These are phyloP conservation scores for Epirrhoe tristata DNA, from an alignment of 2,888 invertebrate species.

Conservation along the genomic window DNA sequence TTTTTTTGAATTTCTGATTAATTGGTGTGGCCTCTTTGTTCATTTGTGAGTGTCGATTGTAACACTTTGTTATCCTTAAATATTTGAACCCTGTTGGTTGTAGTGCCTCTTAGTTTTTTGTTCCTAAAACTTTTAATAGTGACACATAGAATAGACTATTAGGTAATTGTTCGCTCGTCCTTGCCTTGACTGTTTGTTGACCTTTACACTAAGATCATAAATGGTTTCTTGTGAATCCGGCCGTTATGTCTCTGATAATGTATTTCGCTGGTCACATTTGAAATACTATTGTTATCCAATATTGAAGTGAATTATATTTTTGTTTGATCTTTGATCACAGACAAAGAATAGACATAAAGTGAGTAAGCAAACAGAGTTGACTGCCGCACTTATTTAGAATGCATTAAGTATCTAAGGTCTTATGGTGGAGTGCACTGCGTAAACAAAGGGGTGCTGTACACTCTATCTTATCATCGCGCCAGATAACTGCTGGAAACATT, in stretches of 20 bases:
- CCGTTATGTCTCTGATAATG: constrained; percentile 16
- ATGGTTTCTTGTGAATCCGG: constrained; percentile 29
- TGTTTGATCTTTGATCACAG: constrained; percentile 42
- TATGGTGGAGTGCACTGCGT: constrained; percentile 70
- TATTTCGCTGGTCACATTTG: constrained; percentile 22
- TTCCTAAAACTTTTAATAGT: neutral
- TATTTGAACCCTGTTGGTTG: neutral
- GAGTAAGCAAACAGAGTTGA: constrained; percentile 69
- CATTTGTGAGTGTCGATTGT: neutral
- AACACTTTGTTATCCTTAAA: neutral
- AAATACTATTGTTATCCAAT: constrained; percentile 8
- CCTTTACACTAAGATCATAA: constrained; percentile 32
- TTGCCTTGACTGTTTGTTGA: constrained; percentile 36
- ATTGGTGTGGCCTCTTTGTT: neutral
- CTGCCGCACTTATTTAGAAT: constrained; percentile 64
- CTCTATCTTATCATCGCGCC: constrained; percentile 74
- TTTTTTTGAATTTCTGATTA: neutral
- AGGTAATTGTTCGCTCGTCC: constrained; percentile 32
- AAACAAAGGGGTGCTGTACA: constrained; percentile 78
- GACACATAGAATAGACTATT: constrained; percentile 18
- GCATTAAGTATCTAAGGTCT: constrained; percentile 74
- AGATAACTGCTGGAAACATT: constrained; percentile 72
- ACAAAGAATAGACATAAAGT: constrained; percentile 64
- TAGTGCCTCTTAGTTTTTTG: neutral
- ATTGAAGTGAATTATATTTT: neutral